Evolutionary conservation across 2,797 vertebrate genomes (phyloP).

Genomic region (Macrochelys suwanniensis): DNA sequence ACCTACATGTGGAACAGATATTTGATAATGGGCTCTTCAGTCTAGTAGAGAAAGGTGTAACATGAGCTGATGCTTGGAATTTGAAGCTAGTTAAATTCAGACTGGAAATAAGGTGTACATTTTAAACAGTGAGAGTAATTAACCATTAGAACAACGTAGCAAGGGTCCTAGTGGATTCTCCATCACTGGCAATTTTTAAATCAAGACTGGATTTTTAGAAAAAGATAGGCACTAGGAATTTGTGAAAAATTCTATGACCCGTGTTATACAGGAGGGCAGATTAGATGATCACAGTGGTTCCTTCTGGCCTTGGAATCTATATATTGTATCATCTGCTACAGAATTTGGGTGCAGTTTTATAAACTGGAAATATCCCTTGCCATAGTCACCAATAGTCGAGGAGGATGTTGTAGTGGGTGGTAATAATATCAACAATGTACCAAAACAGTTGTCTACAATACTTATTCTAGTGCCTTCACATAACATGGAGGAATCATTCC

Average conservation of each 20-base stretch:
- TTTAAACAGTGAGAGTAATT: background rate
- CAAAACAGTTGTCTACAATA: background rate
- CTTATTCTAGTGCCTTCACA: background rate
- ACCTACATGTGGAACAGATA: background rate
- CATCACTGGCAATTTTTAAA: background rate
- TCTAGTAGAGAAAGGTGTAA: background rate
- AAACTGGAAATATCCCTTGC: background rate
- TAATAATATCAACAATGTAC: background rate
- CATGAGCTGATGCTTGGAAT: background rate
- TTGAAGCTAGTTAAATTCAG: background rate
- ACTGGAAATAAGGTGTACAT: background rate
- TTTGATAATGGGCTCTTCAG: too few species aligned
- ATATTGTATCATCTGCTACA: slow-evolving; percentile 3
- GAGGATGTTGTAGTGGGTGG: background rate
- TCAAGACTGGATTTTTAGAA: too few species aligned
- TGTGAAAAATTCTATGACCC: too few species aligned
- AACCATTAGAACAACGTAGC: background rate
- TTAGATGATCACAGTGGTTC: background rate
- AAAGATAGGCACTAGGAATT: too few species aligned
- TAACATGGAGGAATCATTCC: background rate
- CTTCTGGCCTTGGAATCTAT: background rate
- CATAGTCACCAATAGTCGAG: background rate
- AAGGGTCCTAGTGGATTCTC: too few species aligned
- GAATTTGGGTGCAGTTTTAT: background rate
- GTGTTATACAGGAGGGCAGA: background rate